Evolutionary conservation across 2,888 invertebrate genomes (phyloP).

Genomic region (Operophtera brumata): DNA sequence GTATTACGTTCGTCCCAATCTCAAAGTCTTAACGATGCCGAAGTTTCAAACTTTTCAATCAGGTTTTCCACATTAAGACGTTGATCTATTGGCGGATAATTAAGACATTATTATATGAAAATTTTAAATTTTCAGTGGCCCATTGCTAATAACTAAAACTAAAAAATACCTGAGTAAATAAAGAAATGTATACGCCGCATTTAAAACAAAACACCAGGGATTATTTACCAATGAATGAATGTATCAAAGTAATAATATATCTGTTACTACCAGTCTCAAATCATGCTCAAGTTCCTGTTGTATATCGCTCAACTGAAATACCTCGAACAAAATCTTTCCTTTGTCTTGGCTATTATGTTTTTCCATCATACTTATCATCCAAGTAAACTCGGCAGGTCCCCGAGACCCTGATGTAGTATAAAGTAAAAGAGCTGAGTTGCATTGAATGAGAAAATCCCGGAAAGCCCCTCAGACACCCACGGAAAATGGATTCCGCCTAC

Average conservation of each 20-base stretch:
- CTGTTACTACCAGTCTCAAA: background rate
- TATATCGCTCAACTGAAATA: background rate
- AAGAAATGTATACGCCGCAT: too few species aligned
- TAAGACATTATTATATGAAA: too few species aligned
- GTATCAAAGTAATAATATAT: too few species aligned
- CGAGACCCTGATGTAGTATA: conserved; percentile 17
- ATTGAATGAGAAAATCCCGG: conserved; percentile 28
- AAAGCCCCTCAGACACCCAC: conserved; percentile 23
- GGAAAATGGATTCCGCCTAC: conserved; percentile 27
- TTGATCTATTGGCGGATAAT: background rate
- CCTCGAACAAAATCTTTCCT: conserved; percentile 26
- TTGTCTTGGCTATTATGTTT: conserved; percentile 36
- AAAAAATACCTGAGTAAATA: too few species aligned
- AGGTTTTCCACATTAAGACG: conserved; percentile 28
- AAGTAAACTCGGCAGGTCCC: conserved; percentile 11
- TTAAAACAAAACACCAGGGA: too few species aligned
- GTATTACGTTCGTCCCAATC: conserved; percentile 19
- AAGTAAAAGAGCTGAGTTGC: conserved; percentile 26
- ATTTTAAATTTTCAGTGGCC: too few species aligned
- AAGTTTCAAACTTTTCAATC: conserved; percentile 44
- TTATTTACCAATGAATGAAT: too few species aligned
- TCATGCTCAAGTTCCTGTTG: too few species aligned
- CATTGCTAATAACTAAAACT: too few species aligned
- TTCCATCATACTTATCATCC: conserved; percentile 18
- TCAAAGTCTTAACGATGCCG: conserved; percentile 14